Evolutionary conservation across 2,797 vertebrate species (phyloP), one percentile per base, ranked within the genome.

Genomic region (Varecia variegata): DNA sequence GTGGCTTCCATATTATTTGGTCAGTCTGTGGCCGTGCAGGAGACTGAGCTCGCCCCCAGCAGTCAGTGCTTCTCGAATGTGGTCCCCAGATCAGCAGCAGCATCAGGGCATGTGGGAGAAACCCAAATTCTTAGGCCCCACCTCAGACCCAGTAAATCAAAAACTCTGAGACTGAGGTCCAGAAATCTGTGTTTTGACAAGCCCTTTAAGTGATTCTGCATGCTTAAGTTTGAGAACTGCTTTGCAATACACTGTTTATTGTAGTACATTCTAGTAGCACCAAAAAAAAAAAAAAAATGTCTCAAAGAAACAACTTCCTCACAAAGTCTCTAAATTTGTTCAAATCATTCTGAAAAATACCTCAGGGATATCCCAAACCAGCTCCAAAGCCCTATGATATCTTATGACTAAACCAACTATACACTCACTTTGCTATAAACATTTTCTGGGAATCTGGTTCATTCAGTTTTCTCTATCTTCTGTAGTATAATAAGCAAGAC

Each of bases 241-340:
- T 85, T 23, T 38, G 4, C 4, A 47, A 21, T 10, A 67, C 30
- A 70, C 1, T 40, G 2, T 74, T 25, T 30, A 11, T 30, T 38
- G 0, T 0, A 70, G 54, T 23, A 67, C 32, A 71, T n/a, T 87
- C 25, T 70, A 85, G 25, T 35, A 50, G 67, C 12, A 40, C 7
- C 21, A 56, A 56, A 56, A 56, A 56, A 23, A 21, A 52, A 18
- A 65, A 2, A 62, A 38, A 62, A 76, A 70, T 1, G 7, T 65
- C 40, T 45, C 88, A 9, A 96, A 87, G 52, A 90, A 97, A 60
- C 21, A 85, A n/a, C 13, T 88, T n/a, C 45, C 30, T 87, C 23
- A 35, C 62, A 13, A 84, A 80, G 8, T 54, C 27, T 93, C 56
- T 90, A 76, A 43, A 80, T 73, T 45, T 38, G 58, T 70, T 65